phyloP scores from a whole-genome alignment of 1,140 invertebrate genomes.

The Amphibalanus amphitrite region DNA sequence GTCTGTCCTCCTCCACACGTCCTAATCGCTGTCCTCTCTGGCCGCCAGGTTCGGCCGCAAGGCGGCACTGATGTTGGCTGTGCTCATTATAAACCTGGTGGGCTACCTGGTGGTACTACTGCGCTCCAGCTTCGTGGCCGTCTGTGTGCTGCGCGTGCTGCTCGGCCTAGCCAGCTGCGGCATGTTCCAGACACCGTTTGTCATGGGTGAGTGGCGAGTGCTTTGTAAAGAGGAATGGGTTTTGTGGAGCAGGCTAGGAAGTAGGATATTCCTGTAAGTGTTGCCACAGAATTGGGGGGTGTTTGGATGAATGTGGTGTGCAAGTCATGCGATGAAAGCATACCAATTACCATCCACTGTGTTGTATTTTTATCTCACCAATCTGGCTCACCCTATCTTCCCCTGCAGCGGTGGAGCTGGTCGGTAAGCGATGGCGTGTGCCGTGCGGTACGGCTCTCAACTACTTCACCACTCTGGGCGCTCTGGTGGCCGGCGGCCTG shows the following conservation, averaged over 20 bases:
- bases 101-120: slow-evolving; percentile 1
- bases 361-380: too few species aligned
- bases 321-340: too few species aligned
- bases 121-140: not conserved
- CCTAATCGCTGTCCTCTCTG: too few species aligned
- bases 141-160: not conserved
- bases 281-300: too few species aligned
- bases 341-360: too few species aligned
- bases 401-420: not conserved
- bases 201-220: not conserved
- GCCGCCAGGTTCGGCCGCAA: slow-evolving; percentile 10
- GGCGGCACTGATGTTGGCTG: slow-evolving; percentile 6
- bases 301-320: too few species aligned
- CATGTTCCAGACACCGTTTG: not conserved
- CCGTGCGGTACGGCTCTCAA: not conserved
- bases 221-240: too few species aligned
- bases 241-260: too few species aligned
- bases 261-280: too few species aligned
- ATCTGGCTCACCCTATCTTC: not conserved
- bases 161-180: not conserved
- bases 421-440: not conserved
- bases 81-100: not conserved
- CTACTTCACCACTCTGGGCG: not conserved
- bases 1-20: too few species aligned
- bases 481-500: not conserved